phyloP scores from a whole-genome alignment of 2,797 vertebrate genomes.

The Cossypha dichroa region DNA sequence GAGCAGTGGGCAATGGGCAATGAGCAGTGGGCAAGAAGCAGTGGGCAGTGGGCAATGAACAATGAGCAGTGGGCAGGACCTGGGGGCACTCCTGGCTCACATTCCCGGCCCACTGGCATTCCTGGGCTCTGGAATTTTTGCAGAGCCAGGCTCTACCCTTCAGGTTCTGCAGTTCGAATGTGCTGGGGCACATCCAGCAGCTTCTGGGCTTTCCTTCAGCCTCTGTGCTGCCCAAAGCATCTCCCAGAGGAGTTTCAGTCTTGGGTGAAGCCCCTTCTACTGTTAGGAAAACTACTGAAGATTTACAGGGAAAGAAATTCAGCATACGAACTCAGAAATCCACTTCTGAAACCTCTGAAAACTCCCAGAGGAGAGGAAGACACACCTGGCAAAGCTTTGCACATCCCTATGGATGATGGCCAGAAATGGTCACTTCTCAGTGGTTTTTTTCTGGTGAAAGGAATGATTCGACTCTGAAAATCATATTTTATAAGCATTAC shows the following conservation, averaged over 20 bases:
- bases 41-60: neutral
- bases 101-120: fast-evolving
- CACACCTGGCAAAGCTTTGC: neutral
- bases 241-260: neutral
- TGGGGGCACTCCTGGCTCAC: neutral
- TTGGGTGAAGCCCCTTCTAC: neutral
- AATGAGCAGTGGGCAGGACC: fast-evolving
- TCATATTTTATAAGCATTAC: fast-evolving
- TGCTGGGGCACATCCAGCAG: neutral
- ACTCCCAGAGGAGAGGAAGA: fast-evolving
- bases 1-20: no score
- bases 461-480: fast-evolving
- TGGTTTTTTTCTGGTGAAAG: fast-evolving
- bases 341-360: neutral
- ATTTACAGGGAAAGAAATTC: neutral
- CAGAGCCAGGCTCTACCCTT: neutral
- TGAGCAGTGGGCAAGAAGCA: no score
- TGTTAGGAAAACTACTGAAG: neutral
- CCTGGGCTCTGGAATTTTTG: neutral
- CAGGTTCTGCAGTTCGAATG: neutral
- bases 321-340: neutral
- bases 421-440: fast-evolving
- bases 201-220: neutral
- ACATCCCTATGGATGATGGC: fast-evolving
- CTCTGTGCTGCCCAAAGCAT: neutral